Conservation (phyloP, 2,797 vertebrate species). For the Takifugu rubripes region DNA sequence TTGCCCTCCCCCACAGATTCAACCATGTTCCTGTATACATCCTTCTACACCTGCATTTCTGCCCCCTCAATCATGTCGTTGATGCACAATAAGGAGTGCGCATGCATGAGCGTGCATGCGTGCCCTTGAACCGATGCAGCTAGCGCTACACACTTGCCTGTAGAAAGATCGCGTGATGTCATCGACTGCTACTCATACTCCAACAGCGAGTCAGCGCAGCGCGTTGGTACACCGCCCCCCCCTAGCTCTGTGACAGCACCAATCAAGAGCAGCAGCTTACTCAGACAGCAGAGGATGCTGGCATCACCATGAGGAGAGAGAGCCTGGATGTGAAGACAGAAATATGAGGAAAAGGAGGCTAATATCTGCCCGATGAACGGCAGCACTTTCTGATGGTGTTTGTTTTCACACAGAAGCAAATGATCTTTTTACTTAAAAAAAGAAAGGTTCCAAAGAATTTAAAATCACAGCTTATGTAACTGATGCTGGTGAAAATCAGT, state of each 20-base stretch:
- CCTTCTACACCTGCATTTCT: not conserved
- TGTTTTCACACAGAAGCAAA: too few species aligned
- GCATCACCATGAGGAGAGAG: slow-evolving; percentile 25
- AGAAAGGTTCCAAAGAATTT: slow-evolving; percentile 6
- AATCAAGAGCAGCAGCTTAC: slow-evolving; percentile 53
- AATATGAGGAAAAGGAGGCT: slow-evolving; percentile 31
- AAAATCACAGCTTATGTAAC: slow-evolving; percentile 19
- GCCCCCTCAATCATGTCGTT: not conserved
- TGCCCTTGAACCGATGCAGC: slow-evolving; percentile 3
- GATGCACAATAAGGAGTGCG: not conserved
- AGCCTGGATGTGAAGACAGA: slow-evolving; percentile 13
- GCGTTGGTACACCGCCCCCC: slow-evolving; percentile 49
- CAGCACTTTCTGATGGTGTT: slow-evolving; percentile 9
- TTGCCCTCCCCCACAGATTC: slow-evolving; percentile 59
- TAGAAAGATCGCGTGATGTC: slow-evolving; percentile 63
- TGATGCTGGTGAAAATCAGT: slow-evolving; percentile 33
- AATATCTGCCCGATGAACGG: slow-evolving; percentile 41
- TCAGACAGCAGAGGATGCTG: slow-evolving; percentile 50
- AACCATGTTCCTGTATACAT: slow-evolving; percentile 69
- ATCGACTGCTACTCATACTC: slow-evolving; percentile 63
- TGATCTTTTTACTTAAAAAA: too few species aligned
- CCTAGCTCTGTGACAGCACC: slow-evolving; percentile 48
- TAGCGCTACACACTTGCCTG: slow-evolving; percentile 26
- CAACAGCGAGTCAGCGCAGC: slow-evolving; percentile 61
- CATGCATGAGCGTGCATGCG: slow-evolving; percentile 10